Base-by-base conservation (phyloP, 2,888 invertebrate species). In the Xanthostigma xanthostigma region DNA sequence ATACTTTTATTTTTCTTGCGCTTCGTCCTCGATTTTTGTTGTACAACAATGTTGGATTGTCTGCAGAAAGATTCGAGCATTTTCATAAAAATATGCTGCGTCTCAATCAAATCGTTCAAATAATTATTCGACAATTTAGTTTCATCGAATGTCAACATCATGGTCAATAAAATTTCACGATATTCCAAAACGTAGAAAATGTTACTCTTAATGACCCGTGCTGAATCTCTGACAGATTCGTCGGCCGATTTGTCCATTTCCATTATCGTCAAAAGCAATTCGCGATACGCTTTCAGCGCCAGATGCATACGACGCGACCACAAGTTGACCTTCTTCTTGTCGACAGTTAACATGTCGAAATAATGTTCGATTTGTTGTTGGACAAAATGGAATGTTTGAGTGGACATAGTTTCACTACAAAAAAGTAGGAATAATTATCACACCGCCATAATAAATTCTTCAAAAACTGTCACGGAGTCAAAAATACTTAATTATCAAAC, bases 111-210 rank as follows among this genome's bases (percentile, higher is more conserved):
- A 69, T 96, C 95, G 54, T 81, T 79, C 54, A 96, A 71, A 65
- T 86, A 95, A 2, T 76, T 72, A 59, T 82, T 80, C 51, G 93
- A 86, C 79, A 91, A 85, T 71, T 87, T 85, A 56, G 78, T 69
- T 61, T 91, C 86, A 62, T 93, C 84, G 68, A 83, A 97, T 59
- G 79, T 81, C 55, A 85, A 73, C 59, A 95, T 69, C 55, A 92
- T 78, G 45, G 79, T 76, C 49, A 92, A 70, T 60, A 92, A 78
- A 56, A 92, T 81, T 67, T 97, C 96, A 53, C 96, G 76, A 66
- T 95, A 95, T 67, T 97, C 96, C 57, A 88, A 73, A 42, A 93
- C 84, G 68, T 96, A 96, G 68, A 96, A 91, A 54, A 92, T 79
- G 65, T 89, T 90, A 66, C 87, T 85, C 67, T 93, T 86, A 55